Base-by-base conservation (phyloP, 2,113 vertebrate genomes). In the Zonotrichia leucophrys region DNA sequence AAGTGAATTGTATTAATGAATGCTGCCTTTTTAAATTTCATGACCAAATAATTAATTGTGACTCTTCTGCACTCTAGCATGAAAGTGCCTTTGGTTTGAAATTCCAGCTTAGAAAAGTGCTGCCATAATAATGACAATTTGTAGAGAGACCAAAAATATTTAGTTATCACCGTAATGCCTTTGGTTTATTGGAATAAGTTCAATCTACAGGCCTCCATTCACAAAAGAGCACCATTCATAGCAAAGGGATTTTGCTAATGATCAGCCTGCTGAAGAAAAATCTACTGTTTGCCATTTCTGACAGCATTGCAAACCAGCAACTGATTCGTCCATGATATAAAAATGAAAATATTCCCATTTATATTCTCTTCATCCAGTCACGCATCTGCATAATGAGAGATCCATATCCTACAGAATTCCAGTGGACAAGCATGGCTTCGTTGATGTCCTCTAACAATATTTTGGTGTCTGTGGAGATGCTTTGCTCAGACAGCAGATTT, bases 61-160 rank as follows among this genome's bases (percentile, higher is more conserved):
- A 98, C 94, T 98, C 98, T 98, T 98, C 98, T 99, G 98, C 98
- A 98, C 98, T 98, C 98, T 98, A 98, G 98, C 98, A 98, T 99
- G 98, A 98, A 99, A 99, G 99, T 99, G 99, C 99, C 99, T 99
- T 99, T 98, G 98, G 98, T 99, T 99, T 98, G 97, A 98, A 98
- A 98, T 98, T 99, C 98, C 98, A 99, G 98, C 98, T 98, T 99
- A 98, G 98, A 98, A 99, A 98, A 99, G 98, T 98, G 98, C 98
- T 98, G 96, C 98, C 98, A 97, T 96, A 98, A 97, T 98, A 97
- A 97, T 93, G 98, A 98, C 97, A 97, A 98, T 97, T 98, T 98
- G 97, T 99, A 98, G 98, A 98, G 97, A 98, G 98, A 99, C 99
- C 99, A 99, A 98, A 98, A 98, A 99, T 98, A 97, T 98, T 98